Conservation (phyloP, 1,140 invertebrate species). For the Trichonephila clavata region DNA sequence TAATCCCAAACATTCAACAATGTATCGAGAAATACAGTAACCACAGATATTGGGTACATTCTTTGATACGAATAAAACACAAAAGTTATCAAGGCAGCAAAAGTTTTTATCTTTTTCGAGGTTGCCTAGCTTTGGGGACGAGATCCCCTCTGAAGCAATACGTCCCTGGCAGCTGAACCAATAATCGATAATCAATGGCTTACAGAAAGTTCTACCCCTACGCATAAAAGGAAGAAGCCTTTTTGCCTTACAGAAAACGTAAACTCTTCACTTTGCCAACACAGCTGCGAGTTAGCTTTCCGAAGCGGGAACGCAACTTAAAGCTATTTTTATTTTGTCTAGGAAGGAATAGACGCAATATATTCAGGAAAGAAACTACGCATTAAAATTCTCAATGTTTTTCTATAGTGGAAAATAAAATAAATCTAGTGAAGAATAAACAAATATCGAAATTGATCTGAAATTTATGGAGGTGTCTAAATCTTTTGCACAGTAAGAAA, state of each 20-base stretch:
- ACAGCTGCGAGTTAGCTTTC: neutral
- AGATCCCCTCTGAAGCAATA: neutral
- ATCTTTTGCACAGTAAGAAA: no score
- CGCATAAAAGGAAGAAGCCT: neutral
- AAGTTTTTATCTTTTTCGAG: neutral
- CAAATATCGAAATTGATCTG: no score
- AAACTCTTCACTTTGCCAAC: conserved; percentile 13
- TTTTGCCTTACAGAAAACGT: neutral
- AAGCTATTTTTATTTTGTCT: neutral
- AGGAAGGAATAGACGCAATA: neutral
- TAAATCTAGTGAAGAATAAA: no score
- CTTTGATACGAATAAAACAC: neutral
- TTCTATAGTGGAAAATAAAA: neutral
- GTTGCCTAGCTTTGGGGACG: neutral
- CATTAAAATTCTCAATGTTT: neutral
- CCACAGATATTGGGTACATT: neutral
- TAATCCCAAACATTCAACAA: no score
- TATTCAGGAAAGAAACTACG: neutral
- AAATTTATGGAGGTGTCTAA: no score
- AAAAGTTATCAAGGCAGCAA: neutral
- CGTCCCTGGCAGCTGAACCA: conserved; percentile 31
- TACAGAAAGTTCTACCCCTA: conserved; percentile 22
- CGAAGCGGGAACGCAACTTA: neutral
- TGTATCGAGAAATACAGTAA: no score
- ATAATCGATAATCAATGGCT: conserved; percentile 36